phyloP scores from a whole-genome alignment of 2,113 vertebrate genomes.

The Hemibagrus wyckioides region DNA sequence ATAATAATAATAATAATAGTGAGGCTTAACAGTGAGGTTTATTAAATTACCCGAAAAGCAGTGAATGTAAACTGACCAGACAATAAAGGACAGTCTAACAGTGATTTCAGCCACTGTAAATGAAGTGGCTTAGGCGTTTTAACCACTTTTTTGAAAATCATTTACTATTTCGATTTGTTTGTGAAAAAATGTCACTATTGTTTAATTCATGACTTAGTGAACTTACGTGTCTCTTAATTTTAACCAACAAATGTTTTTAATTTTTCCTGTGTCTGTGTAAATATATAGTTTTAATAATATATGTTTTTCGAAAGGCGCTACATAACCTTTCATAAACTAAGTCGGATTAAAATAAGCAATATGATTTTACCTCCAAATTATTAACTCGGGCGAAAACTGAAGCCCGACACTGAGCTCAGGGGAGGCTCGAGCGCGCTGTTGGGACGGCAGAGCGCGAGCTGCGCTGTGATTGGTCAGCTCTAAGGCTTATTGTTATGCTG shows the following conservation, averaged over 20 bases:
- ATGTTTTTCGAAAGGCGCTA: neutral
- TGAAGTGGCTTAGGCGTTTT: neutral
- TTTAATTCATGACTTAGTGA: neutral
- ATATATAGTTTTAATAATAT: neutral
- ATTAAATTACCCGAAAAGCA: neutral
- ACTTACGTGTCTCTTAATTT: neutral
- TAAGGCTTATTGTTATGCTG: conserved; percentile 79
- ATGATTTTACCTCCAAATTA: neutral
- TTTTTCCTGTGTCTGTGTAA: neutral
- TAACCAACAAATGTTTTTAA: neutral
- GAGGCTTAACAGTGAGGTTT: too few species aligned
- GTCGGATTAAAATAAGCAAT: neutral
- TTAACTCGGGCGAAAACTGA: conserved; percentile 59
- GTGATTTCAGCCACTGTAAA: neutral
- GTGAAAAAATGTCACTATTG: neutral
- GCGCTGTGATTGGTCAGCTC: conserved; percentile 82
- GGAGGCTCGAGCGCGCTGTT: conserved; percentile 42
- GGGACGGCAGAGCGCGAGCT: conserved; percentile 55
- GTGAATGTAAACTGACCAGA: neutral
- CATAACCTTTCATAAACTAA: neutral
- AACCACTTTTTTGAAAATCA: neutral
- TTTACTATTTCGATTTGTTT: neutral
- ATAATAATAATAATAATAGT: neutral
- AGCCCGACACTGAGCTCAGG: conserved; percentile 11
- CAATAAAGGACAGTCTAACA: neutral